A percentile compares a stretch with the other conserved stretches of the same genome.
Evolutionary conservation across 1,140 invertebrate genomes (phyloP).

Genomic region (Lycorma delicatula): DNA sequence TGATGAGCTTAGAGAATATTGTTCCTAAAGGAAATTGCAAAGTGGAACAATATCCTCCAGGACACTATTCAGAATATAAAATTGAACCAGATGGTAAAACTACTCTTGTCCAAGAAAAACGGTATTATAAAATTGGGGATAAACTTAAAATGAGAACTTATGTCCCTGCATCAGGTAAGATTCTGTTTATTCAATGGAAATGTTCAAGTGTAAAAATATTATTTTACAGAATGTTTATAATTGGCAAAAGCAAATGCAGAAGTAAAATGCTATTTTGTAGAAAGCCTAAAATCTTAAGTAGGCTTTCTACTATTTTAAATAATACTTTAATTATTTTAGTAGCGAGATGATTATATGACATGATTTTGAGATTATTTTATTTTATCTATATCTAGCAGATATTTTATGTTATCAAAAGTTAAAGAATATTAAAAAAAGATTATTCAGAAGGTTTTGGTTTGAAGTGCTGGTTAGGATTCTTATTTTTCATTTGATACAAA

Average conservation of each 20-base stretch:
- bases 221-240: neutral
- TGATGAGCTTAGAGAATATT: conserved; percentile 17
- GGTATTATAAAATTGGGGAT: conserved; percentile 49
- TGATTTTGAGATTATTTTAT: too few relatives aligned
- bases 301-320: too few relatives aligned
- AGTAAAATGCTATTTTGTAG: too few relatives aligned
- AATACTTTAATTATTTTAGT: too few relatives aligned
- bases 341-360: too few relatives aligned
- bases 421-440: too few relatives aligned
- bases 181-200: neutral
- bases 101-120: conserved; percentile 43
- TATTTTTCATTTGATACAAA: too few relatives aligned
- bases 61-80: conserved; percentile 53
- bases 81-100: conserved; percentile 47
- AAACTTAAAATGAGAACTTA: conserved; percentile 48
- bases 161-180: conserved; percentile 41
- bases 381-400: too few relatives aligned
- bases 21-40: conserved; percentile 35
- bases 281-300: too few relatives aligned
- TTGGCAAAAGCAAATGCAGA: neutral
- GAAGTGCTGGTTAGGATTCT: too few relatives aligned
- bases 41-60: conserved; percentile 55
- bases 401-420: too few relatives aligned
- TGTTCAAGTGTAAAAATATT: neutral
- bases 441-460: too few relatives aligned